These are phyloP conservation scores for Augiades crinisus DNA, from an alignment of 2,888 invertebrate species.

Conservation along the genomic window DNA sequence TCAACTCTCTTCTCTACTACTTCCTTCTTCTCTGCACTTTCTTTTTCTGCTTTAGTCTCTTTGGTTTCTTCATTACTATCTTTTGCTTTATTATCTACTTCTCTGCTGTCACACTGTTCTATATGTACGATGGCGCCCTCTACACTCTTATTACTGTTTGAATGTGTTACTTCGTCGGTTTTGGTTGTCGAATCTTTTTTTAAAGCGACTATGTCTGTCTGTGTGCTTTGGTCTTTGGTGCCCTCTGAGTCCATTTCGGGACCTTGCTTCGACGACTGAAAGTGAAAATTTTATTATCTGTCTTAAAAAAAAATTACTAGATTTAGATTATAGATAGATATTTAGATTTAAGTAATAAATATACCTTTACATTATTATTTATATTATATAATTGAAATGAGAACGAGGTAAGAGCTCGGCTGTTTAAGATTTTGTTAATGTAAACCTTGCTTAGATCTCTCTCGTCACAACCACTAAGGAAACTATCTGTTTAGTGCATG, in stretches of 20 bases:
- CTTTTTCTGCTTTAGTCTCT: slow-evolving; percentile 5
- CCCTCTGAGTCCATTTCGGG: slow-evolving; percentile 44
- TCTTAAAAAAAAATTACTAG: neutral
- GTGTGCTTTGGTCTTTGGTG: slow-evolving; percentile 50
- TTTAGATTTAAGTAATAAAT: neutral
- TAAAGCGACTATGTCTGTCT: slow-evolving; percentile 43
- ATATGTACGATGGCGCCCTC: neutral
- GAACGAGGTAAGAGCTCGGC: too few species aligned
- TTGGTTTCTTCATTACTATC: too few species aligned
- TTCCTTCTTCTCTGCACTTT: slow-evolving; percentile 8
- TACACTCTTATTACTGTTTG: neutral
- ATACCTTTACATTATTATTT: too few species aligned
- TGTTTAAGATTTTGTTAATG: too few species aligned
- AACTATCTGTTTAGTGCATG: too few species aligned
- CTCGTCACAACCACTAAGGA: too few species aligned
- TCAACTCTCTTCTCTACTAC: too few species aligned
- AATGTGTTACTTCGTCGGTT: neutral
- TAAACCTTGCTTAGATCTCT: too few species aligned
- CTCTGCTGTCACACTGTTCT: neutral
- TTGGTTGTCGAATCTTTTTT: neutral
- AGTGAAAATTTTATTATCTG: slow-evolving; percentile 16
- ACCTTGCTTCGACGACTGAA: slow-evolving; percentile 53
- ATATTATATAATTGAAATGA: too few species aligned
- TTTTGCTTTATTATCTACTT: neutral
- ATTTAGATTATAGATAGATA: neutral